Conservation (phyloP, 1,140 invertebrate species). For the Pogonomyrmex californicus region DNA sequence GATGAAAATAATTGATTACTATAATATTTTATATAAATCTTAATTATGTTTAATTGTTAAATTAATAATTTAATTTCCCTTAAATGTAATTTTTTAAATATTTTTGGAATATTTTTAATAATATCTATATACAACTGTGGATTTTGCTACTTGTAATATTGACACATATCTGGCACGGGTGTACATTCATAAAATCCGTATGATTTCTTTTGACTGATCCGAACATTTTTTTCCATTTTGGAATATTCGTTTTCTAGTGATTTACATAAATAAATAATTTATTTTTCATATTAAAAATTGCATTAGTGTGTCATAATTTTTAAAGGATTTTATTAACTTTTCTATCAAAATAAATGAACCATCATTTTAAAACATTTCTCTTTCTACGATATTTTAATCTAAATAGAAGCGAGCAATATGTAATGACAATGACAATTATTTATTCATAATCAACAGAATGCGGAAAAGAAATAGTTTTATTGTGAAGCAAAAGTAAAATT, state of each 20-base stretch:
- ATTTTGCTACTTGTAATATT: constrained; percentile 15
- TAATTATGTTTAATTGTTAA: not conserved
- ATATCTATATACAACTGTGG: not conserved
- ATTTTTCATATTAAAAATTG: not conserved
- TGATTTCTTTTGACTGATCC: not conserved
- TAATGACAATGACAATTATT: not conserved
- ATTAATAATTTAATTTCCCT: not conserved
- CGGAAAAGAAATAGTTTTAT: not conserved
- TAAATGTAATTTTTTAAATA: not conserved
- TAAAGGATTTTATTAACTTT: constrained; percentile 5
- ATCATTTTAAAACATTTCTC: not conserved
- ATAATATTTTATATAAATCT: not conserved
- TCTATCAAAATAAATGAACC: not conserved
- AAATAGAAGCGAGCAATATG: not conserved
- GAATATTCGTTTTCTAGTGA: not conserved
- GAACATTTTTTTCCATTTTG: not conserved
- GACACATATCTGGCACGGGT: not conserved
- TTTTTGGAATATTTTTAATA: not conserved
- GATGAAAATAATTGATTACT: not conserved
- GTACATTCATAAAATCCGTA: not conserved
- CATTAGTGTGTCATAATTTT: not conserved
- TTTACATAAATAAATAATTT: not conserved
- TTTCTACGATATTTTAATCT: not conserved
- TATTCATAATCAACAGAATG: not conserved
- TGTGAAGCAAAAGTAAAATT: not conserved